phyloP scores from a whole-genome alignment of 92 coral and sea anemone genomes.

The Bergia puertoricense region DNA sequence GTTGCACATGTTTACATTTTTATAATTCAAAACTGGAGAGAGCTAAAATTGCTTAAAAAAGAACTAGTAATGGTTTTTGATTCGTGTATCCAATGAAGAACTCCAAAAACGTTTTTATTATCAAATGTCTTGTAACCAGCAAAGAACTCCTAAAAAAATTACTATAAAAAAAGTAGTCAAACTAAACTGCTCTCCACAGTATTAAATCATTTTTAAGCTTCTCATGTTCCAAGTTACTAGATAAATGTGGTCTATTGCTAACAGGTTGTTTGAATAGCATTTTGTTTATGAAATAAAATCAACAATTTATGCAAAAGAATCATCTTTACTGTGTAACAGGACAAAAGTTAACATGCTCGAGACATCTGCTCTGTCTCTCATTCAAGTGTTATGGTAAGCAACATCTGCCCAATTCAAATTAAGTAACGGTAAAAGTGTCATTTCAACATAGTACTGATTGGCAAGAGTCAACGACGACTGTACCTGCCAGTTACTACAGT shows the following conservation, averaged over 20 bases:
- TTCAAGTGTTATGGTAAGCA: too few relatives aligned
- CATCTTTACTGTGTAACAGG: too few relatives aligned
- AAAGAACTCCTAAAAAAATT: neutral
- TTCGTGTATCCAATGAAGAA: too few relatives aligned
- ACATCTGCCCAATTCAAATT: too few relatives aligned
- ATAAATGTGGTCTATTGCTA: neutral
- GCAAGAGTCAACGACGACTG: neutral
- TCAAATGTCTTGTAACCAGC: neutral
- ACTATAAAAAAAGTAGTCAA: neutral
- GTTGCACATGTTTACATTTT: neutral
- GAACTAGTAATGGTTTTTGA: neutral
- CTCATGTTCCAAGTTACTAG: constrained; percentile 8
- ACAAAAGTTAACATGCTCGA: too few relatives aligned
- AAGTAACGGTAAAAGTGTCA: neutral
- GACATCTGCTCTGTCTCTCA: too few relatives aligned
- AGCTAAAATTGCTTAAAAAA: neutral
- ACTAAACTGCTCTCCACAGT: constrained; percentile 12
- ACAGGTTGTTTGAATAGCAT: too few relatives aligned
- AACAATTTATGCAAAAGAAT: too few relatives aligned
- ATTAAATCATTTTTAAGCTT: neutral
- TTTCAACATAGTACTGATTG: too few relatives aligned
- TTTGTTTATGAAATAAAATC: too few relatives aligned
- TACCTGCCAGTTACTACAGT: neutral
- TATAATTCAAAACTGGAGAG: constrained; percentile 27
- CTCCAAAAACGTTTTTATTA: neutral